These are phyloP conservation scores for Channa striata DNA, from an alignment of 2,797 vertebrate species.

Conservation along the genomic window DNA sequence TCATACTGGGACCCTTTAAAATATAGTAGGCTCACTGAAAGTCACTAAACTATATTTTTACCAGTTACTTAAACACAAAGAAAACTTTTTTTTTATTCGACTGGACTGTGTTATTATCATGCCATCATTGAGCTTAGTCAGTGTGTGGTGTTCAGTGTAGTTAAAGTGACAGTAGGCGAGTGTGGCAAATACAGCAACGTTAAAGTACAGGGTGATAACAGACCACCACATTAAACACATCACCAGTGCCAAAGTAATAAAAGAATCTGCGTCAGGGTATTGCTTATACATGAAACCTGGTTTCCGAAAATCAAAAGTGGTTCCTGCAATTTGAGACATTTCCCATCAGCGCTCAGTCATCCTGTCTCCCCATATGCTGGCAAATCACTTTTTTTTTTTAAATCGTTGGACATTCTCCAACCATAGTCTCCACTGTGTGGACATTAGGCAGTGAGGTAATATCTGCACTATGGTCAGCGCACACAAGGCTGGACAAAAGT, in stretches of 20 bases:
- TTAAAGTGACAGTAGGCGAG: no score
- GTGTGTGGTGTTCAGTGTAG: no score
- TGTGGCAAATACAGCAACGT: no score
- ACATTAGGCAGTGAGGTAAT: constrained; percentile 63
- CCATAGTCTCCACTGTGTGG: constrained; percentile 38
- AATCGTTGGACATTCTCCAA: constrained; percentile 57
- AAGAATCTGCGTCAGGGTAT: constrained; percentile 19
- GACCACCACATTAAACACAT: neutral
- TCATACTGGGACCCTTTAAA: no score
- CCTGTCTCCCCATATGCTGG: constrained; percentile 44
- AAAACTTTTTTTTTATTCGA: no score
- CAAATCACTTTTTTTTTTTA: constrained; percentile 64
- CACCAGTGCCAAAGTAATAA: constrained; percentile 19
- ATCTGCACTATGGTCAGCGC: constrained; percentile 47
- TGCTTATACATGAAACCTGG: constrained; percentile 66
- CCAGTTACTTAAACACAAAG: neutral
- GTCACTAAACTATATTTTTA: neutral
- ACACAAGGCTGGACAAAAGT: constrained; percentile 31
- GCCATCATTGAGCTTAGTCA: no score
- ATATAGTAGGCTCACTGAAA: no score
- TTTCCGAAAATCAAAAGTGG: constrained; percentile 67
- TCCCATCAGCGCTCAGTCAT: constrained; percentile 64
- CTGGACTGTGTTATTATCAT: no score
- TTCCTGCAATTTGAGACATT: constrained; percentile 73
- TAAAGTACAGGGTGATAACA: constrained; percentile 8